These are phyloP conservation scores for Choristoneura rosaceana DNA, from an alignment of 2,888 invertebrate species.

Conservation along the genomic window DNA sequence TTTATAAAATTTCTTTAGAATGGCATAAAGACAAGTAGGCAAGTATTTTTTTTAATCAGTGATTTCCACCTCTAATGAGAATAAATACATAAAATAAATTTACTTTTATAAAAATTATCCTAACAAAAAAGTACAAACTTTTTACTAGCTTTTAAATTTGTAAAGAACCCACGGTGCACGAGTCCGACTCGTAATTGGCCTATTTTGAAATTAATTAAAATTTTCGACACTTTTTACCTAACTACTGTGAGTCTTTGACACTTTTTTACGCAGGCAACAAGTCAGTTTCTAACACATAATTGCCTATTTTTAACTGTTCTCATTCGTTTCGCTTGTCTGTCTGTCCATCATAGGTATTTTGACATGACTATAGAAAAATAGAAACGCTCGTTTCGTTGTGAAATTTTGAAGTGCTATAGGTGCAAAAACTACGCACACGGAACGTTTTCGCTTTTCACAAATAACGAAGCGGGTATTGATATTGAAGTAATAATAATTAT, in stretches of 20 bases:
- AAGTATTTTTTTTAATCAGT: too few species aligned
- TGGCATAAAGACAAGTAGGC: too few species aligned
- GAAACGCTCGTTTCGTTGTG: constrained; percentile 13
- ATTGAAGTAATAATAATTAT: too few species aligned
- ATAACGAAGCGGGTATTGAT: neutral
- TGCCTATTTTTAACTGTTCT: constrained; percentile 27
- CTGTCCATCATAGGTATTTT: constrained; percentile 20
- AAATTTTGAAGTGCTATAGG: neutral
- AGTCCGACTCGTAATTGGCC: too few species aligned
- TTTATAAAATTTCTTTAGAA: too few species aligned
- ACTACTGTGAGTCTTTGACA: neutral
- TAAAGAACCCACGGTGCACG: too few species aligned
- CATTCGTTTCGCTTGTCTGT: constrained; percentile 27
- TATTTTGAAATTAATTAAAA: neutral
- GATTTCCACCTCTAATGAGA: too few species aligned
- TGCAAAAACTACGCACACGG: neutral
- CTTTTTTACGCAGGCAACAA: constrained; percentile 1
- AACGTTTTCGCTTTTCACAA: neutral
- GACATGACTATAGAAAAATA: constrained; percentile 27
- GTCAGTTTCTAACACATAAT: constrained; percentile 24
- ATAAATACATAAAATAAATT: too few species aligned
- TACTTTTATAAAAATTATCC: too few species aligned
- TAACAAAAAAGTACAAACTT: too few species aligned
- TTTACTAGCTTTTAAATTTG: too few species aligned
- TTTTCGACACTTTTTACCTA: neutral